Base-by-base conservation (phyloP, 2,888 invertebrate species). In the Brachyopa scutellaris region DNA sequence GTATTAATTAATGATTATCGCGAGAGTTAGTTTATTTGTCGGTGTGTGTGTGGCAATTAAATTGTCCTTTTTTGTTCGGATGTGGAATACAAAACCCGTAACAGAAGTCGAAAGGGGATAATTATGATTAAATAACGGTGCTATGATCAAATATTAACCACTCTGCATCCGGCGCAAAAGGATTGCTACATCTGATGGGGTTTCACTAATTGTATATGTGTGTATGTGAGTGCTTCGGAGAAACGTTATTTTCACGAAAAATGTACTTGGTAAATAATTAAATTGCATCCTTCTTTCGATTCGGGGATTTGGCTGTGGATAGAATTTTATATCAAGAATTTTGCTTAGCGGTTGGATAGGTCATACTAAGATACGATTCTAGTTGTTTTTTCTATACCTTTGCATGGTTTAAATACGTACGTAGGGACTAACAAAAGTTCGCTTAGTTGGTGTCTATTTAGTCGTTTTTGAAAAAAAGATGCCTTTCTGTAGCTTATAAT, bases 51-150 rank as follows among this genome's bases (percentile, higher is more conserved):
- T 19, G 17, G 66, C 53, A 42, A 33, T 42, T 53, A 47, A 26
- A 69, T 36, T 38, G 36, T 69, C 38, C 26, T 19, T 49, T 11
- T 33, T 49, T n/a, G 3, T 8, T 17, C n/a, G n/a, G n/a, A 49
- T 69, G 29, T 49, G 59, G 15, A 40, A 47, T 8, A 5, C n/a
- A 33, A 64, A 70, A 49, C 40, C 40, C 40, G 13, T 17, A 62
- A 53, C 72, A 61, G 31, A 61, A 72, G 42, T 72, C 72, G 42
- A 61, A 61, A 42, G 31, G 61, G 72, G 33, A 61, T 53, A 53
- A 72, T 72, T 72, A 72, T 72, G 72, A 62, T 72, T 61, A 62
- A 53, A 72, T 72, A 72, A 72, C 61, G 72, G 61, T 53, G 51
- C 42, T 72, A 13, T 53, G 42, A 72, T 72, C 7, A 72, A 53